Conservation (phyloP, 2,888 invertebrate species). For the Pristionchus fissidentatus region DNA sequence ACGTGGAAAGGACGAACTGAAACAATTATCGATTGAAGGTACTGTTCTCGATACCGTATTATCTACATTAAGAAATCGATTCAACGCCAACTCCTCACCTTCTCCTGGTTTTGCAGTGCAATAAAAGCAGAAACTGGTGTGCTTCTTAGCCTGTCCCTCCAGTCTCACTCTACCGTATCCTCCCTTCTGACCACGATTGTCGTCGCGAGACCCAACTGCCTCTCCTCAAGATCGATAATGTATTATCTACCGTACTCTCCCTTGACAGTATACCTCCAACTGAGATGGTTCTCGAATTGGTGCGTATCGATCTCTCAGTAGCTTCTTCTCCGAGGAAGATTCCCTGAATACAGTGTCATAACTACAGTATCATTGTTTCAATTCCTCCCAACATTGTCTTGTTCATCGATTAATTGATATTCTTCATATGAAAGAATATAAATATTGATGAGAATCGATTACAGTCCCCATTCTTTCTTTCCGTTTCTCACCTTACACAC, state of each 20-base stretch:
- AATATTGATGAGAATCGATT: neutral
- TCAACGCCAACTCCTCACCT: conserved; percentile 1
- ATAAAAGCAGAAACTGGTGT: conserved; percentile 43
- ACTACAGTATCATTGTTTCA: too few relatives aligned
- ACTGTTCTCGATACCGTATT: neutral
- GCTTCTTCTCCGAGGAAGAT: conserved; percentile 30
- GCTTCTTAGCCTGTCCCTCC: conserved; percentile 41
- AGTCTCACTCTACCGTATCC: conserved; percentile 48
- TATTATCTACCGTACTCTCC: neutral
- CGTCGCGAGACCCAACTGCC: conserved; percentile 22
- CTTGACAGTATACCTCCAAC: neutral
- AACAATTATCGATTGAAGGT: neutral
- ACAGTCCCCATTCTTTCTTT: neutral
- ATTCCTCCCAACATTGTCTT: neutral
- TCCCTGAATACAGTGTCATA: conserved; percentile 36
- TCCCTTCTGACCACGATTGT: conserved; percentile 44
- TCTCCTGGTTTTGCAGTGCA: neutral
- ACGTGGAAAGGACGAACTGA: conserved; percentile 42
- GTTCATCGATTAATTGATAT: neutral
- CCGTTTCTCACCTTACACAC: conserved; percentile 55
- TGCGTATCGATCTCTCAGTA: neutral
- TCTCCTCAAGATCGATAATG: neutral
- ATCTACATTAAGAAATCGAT: neutral
- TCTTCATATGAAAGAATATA: too few relatives aligned
- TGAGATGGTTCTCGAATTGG: conserved; percentile 15